Percentiles rank a stretch among this genome's conserved stretches.
Evolutionary conservation across 2,888 invertebrate genomes (phyloP).

Genomic region (Eurytoma adleriae): DNA sequence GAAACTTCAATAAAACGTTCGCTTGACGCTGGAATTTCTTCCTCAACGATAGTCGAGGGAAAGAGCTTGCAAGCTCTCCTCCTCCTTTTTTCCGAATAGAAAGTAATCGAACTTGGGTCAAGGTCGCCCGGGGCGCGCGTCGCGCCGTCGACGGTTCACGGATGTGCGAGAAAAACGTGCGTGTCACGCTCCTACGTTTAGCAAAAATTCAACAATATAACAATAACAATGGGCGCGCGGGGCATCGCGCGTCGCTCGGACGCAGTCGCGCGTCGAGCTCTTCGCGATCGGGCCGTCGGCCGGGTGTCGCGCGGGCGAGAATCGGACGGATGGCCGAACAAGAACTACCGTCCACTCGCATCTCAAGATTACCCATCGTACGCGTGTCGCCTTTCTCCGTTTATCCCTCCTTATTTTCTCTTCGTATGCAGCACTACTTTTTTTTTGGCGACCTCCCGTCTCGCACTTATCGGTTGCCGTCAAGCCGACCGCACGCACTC

Average conservation of each 20-base stretch:
- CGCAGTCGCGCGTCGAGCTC: background rate
- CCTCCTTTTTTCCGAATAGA: conserved; percentile 26
- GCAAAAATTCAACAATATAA: conserved; percentile 58
- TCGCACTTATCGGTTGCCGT: no score
- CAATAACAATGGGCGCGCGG: conserved; percentile 49
- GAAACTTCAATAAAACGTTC: background rate
- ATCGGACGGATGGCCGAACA: conserved; percentile 61
- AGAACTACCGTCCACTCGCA: conserved; percentile 62
- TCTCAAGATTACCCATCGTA: conserved; percentile 34
- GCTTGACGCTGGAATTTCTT: conserved; percentile 27
- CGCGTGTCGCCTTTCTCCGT: background rate
- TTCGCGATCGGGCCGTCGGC: conserved; percentile 32
- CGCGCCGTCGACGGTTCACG: background rate
- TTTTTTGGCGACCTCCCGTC: background rate
- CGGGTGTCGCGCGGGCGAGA: conserved; percentile 16
- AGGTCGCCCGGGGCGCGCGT: conserved; percentile 39
- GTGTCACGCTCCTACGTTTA: conserved; percentile 37
- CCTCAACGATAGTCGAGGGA: conserved; percentile 19
- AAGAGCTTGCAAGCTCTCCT: background rate
- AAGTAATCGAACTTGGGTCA: conserved; percentile 55
- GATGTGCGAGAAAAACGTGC: background rate
- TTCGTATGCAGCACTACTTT: conserved; percentile 19
- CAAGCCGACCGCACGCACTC: no score
- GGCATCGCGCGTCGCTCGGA: background rate
- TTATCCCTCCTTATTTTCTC: conserved; percentile 20